A percentile compares a stretch with the other conserved stretches of the same genome.
Evolutionary conservation across 2,797 vertebrate species (phyloP).

Genomic region (Triplophysa bombifrons): DNA sequence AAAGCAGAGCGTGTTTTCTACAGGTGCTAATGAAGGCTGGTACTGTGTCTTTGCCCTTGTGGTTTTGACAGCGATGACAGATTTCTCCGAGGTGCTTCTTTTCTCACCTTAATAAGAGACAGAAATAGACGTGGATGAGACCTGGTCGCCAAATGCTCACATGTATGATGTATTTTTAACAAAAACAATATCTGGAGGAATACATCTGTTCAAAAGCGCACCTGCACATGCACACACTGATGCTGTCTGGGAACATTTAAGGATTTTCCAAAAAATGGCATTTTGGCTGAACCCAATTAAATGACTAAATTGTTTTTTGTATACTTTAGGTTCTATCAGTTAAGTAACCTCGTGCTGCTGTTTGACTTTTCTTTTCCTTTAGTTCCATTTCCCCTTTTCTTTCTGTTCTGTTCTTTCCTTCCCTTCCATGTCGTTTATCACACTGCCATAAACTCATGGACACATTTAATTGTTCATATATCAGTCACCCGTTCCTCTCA

Average conservation of each 20-base stretch:
- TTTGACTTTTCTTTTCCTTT: not conserved
- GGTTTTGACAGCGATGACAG: constrained; percentile 36
- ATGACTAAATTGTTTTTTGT: not conserved
- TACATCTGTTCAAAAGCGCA: not conserved
- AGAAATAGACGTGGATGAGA: constrained; percentile 17
- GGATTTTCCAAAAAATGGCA: not conserved
- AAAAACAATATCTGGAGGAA: constrained; percentile 8
- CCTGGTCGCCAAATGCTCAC: constrained; percentile 7
- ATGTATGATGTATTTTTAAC: constrained; percentile 20
- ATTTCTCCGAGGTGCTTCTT: constrained; percentile 28
- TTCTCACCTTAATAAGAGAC: constrained; percentile 37
- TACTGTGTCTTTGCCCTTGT: constrained; percentile 33
- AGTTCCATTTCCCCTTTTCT: not conserved
- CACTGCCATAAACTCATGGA: not conserved
- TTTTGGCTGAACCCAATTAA: not conserved
- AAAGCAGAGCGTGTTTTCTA: constrained; percentile 24
- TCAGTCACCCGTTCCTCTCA: not conserved
- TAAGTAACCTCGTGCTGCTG: not conserved
- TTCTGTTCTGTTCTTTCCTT: too few relatives aligned
- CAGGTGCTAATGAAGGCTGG: constrained; percentile 30
- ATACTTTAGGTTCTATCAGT: not conserved
- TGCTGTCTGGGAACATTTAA: not conserved
- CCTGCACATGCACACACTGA: not conserved
- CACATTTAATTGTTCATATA: not conserved
- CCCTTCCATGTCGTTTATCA: not conserved